These are phyloP conservation scores for Phytoseiulus persimilis DNA, from an alignment of 2,888 invertebrate species.

Conservation along the genomic window DNA sequence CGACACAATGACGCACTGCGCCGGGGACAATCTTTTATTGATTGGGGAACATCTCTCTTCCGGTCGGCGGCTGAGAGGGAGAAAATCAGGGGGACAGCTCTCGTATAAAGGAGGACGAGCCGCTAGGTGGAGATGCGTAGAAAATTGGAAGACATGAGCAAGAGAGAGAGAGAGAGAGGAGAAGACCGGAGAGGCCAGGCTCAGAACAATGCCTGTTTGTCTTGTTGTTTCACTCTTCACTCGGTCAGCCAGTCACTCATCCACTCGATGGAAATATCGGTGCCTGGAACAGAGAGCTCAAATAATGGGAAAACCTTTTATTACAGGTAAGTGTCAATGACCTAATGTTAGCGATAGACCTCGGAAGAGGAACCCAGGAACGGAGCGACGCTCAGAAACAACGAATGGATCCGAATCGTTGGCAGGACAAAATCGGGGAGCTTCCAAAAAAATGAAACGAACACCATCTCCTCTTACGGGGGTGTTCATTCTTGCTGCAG, in stretches of 20 bases:
- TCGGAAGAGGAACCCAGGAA: neutral
- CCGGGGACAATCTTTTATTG: neutral
- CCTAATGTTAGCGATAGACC: neutral
- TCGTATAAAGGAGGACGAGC: neutral
- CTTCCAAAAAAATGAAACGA: too few relatives aligned
- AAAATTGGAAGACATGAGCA: neutral
- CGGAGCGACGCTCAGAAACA: neutral
- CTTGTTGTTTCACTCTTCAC: neutral
- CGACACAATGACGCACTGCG: neutral
- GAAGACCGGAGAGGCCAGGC: neutral
- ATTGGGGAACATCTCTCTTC: neutral
- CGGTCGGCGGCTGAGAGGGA: neutral
- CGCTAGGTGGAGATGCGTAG: neutral
- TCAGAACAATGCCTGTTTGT: neutral
- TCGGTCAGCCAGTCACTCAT: neutral
- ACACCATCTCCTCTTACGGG: too few relatives aligned
- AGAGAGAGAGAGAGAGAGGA: too few relatives aligned
- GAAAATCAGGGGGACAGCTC: neutral
- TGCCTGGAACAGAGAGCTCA: neutral
- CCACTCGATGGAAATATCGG: neutral
- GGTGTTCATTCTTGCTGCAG: too few relatives aligned
- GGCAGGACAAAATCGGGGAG: too few relatives aligned
- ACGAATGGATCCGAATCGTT: neutral
- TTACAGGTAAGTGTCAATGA: neutral
- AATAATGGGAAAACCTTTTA: neutral